phyloP scores from a whole-genome alignment of 2,888 invertebrate species.

The Metacarcinus magister region DNA sequence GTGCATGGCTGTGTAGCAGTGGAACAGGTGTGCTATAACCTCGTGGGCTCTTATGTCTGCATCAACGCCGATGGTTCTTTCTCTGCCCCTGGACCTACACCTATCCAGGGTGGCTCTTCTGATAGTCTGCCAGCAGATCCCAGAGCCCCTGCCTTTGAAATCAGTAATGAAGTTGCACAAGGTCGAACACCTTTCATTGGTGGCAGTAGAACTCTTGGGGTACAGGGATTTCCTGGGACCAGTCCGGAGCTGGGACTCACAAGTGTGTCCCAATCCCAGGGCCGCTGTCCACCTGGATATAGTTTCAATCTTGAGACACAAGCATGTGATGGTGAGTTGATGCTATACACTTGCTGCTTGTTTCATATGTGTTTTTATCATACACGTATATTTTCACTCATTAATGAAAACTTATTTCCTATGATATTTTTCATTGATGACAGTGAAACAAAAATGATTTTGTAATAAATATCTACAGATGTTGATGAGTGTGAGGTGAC shows the following conservation, averaged over 20 bases:
- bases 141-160: constrained; percentile 46
- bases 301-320: constrained; percentile 84
- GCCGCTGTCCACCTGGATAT: constrained; percentile 85
- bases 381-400: background rate
- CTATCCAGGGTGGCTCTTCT: background rate
- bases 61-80: constrained; percentile 83
- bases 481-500: constrained; percentile 83
- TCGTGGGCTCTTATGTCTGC: constrained; percentile 85
- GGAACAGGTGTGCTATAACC: constrained; percentile 85
- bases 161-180: constrained; percentile 56
- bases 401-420: background rate
- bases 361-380: background rate
- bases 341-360: background rate
- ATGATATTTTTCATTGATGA: constrained; percentile 83
- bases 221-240: constrained; percentile 69
- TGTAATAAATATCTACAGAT: constrained; percentile 78
- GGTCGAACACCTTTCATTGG: background rate
- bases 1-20: constrained; percentile 86
- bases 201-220: constrained; percentile 66
- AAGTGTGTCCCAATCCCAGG: constrained; percentile 60
- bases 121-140: constrained; percentile 22
- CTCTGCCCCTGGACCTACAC: constrained; percentile 69
- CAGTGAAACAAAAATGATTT: constrained; percentile 69
- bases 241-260: constrained; percentile 50
- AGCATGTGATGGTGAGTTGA: constrained; percentile 84